phyloP scores from a whole-genome alignment of 2,113 vertebrate species.

The Asarcornis scutulata region DNA sequence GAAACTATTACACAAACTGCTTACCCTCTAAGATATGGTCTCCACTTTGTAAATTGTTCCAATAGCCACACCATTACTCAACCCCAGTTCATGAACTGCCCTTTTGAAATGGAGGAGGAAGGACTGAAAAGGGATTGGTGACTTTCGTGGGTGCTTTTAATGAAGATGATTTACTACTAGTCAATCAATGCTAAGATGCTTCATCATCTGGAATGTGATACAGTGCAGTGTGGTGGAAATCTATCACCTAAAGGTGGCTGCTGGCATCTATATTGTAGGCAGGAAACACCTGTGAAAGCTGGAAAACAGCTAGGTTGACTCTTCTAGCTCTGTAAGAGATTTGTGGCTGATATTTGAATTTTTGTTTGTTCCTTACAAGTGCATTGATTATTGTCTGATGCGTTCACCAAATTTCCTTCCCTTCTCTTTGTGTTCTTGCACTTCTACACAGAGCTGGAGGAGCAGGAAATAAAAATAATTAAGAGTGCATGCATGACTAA shows the following conservation, averaged over 20 bases:
- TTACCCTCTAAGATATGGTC: not conserved
- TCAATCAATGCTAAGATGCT: slow-evolving; percentile 24
- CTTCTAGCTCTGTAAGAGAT: not conserved
- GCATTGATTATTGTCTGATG: not conserved
- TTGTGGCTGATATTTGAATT: not conserved
- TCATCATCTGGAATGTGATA: slow-evolving; percentile 29
- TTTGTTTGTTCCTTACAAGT: not conserved
- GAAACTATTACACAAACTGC: not conserved
- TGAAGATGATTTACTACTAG: slow-evolving; percentile 43
- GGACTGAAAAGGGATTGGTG: not conserved
- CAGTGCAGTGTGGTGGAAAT: not conserved
- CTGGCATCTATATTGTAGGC: not conserved
- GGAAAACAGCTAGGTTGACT: not conserved
- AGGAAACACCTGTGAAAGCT: not conserved
- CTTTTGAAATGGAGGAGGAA: not conserved
- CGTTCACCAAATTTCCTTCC: not conserved
- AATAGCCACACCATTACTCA: not conserved
- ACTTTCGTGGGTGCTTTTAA: not conserved
- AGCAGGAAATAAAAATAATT: not conserved
- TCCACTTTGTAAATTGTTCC: slow-evolving; percentile 10
- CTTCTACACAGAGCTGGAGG: not conserved
- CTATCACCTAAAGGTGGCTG: slow-evolving; percentile 8
- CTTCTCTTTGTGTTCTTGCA: not conserved
- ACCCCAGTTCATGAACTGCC: not conserved
- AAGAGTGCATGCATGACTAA: accelerated